Percentiles rank a stretch among this genome's conserved stretches.
Conservation (phyloP, 1,140 invertebrate genomes). For the Brachionus rubens region DNA sequence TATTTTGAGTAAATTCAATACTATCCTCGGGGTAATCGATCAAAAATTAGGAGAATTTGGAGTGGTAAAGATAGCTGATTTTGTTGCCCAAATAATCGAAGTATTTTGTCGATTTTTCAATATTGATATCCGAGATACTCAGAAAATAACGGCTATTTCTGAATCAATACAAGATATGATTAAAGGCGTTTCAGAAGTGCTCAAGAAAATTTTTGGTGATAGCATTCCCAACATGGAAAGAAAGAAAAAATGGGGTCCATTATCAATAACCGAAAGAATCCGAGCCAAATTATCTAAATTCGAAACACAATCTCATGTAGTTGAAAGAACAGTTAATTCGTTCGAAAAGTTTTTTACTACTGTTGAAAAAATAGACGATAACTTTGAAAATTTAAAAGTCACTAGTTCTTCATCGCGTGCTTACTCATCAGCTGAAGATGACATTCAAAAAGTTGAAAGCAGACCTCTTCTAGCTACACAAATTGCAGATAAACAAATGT, state of each 20-base stretch:
- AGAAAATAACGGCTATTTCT: background rate
- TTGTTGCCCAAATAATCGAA: slow-evolving; percentile 40
- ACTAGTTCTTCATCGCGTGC: background rate
- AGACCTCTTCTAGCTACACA: slow-evolving; percentile 18
- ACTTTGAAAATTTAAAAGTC: slow-evolving; percentile 43
- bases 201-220: slow-evolving; percentile 28
- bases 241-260: slow-evolving; percentile 35
- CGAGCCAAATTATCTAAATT: slow-evolving; percentile 37
- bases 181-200: background rate
- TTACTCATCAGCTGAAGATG: background rate
- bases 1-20: slow-evolving; percentile 27
- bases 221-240: background rate
- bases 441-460: background rate
- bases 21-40: slow-evolving; percentile 9
- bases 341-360: slow-evolving; percentile 37
- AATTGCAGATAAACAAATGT: slow-evolving; percentile 26
- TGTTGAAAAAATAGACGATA: slow-evolving; percentile 42
- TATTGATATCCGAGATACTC: slow-evolving; percentile 15
- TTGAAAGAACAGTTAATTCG: slow-evolving; percentile 25
- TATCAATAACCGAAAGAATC: slow-evolving; percentile 15
- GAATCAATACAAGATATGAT: slow-evolving; percentile 27
- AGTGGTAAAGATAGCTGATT: slow-evolving; percentile 17
- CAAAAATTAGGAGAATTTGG: slow-evolving; percentile 43
- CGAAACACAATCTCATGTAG: slow-evolving; percentile 23
- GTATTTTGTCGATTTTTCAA: slow-evolving; percentile 43